Evolutionary conservation across 2,113 vertebrate species (phyloP).

Genomic region (Odontophorus gujanensis): DNA sequence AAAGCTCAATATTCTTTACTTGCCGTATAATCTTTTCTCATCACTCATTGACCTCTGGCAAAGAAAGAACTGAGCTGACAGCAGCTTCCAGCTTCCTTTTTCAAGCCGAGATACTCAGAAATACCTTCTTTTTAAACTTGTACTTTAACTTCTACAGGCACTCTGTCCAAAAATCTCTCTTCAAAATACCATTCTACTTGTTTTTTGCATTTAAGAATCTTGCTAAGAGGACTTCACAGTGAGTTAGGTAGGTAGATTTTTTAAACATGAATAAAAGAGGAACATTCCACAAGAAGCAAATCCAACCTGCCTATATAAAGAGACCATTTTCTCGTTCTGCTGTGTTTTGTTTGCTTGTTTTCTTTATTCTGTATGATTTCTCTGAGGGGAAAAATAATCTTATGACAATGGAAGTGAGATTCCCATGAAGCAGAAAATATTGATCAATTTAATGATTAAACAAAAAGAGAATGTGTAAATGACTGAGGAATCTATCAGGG

Average conservation of each 20-base stretch:
- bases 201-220: not conserved
- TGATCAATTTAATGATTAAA: conserved; percentile 50
- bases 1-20: conserved; percentile 17
- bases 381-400: not conserved
- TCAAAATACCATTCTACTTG: not conserved
- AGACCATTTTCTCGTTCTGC: not conserved
- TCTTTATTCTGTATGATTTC: not conserved
- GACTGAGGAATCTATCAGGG: conserved; percentile 7
- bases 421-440: not conserved
- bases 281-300: not conserved
- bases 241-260: not conserved
- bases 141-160: not conserved
- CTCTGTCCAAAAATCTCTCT: not conserved
- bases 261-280: not conserved
- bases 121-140: not conserved
- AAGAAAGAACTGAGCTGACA: conserved; percentile 13
- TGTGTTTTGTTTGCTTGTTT: not conserved
- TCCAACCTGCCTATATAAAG: not conserved
- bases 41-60: conserved; percentile 28
- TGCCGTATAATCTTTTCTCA: conserved; percentile 3
- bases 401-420: not conserved
- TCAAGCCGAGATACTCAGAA: not conserved
- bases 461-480: conserved; percentile 1
- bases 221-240: not conserved
- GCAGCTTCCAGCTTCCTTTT: not conserved